A percentile compares a stretch with the other conserved stretches of the same genome.
Conservation (phyloP, 2,888 invertebrate species). For the Pyrrhia umbra region DNA sequence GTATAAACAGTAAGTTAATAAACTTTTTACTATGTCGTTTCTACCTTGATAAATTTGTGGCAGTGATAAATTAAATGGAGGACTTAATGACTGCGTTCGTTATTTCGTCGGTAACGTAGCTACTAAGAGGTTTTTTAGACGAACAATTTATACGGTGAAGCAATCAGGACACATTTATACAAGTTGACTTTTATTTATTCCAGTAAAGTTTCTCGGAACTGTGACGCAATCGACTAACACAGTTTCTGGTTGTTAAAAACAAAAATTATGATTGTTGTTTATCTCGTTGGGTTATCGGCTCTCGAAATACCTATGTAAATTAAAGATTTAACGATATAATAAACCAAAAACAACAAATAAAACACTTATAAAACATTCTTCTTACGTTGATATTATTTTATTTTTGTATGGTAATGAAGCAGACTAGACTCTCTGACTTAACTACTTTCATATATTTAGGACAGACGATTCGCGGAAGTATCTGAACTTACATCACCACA, state of each 20-base stretch:
- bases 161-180: slow-evolving; percentile 68
- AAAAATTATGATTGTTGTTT: slow-evolving; percentile 37
- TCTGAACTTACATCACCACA: slow-evolving; percentile 27
- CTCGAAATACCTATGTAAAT: slow-evolving; percentile 65
- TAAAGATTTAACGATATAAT: slow-evolving; percentile 48
- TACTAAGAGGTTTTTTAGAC: slow-evolving; percentile 67
- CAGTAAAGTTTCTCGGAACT: slow-evolving; percentile 65
- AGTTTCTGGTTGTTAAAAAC: slow-evolving; percentile 50
- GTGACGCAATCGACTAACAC: slow-evolving; percentile 61
- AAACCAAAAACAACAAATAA: slow-evolving; percentile 56
- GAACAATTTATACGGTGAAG: slow-evolving; percentile 68
- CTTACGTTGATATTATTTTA: slow-evolving; percentile 33
- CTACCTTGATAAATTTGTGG: slow-evolving; percentile 69
- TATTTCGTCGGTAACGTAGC: slow-evolving; percentile 66
- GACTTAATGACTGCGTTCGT: slow-evolving; percentile 69
- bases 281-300: slow-evolving; percentile 55
- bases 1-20: slow-evolving; percentile 66
- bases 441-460: slow-evolving; percentile 32
- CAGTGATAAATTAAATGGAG: slow-evolving; percentile 69
- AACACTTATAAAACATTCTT: slow-evolving; percentile 46
- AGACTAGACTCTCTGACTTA: slow-evolving; percentile 29
- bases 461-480: slow-evolving; percentile 23
- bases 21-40: slow-evolving; percentile 58
- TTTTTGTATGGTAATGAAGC: slow-evolving; percentile 36
- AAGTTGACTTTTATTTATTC: slow-evolving; percentile 67